These are phyloP conservation scores for Mythimna albipuncta DNA, from an alignment of 2,888 invertebrate genomes.

Conservation along the genomic window DNA sequence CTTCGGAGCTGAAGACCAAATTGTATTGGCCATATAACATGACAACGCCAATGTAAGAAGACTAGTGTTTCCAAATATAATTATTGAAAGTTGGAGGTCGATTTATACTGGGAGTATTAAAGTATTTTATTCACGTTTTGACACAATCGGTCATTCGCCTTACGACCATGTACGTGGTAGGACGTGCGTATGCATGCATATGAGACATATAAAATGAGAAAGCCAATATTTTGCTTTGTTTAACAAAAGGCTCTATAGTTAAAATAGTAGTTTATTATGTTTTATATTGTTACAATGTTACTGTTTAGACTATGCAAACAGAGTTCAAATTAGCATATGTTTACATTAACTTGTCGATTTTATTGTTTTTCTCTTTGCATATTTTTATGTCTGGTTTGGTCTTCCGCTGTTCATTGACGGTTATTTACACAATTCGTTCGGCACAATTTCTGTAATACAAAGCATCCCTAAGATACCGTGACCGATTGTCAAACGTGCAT, in stretches of 20 bases:
- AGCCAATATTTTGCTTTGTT: conserved; percentile 70
- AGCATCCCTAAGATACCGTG: neutral
- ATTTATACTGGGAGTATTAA: conserved; percentile 64
- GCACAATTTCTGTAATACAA: neutral
- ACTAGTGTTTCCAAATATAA: conserved; percentile 8
- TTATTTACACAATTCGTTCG: neutral
- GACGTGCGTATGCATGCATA: conserved; percentile 72
- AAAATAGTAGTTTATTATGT: conserved; percentile 61
- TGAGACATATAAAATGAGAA: conserved; percentile 69
- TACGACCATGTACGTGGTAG: conserved; percentile 61
- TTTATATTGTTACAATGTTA: conserved; percentile 57
- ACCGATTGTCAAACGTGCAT: neutral
- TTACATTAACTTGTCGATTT: conserved; percentile 36
- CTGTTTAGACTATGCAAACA: conserved; percentile 51
- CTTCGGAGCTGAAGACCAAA: conserved; percentile 61
- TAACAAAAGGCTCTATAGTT: conserved; percentile 57
- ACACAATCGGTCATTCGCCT: conserved; percentile 82
- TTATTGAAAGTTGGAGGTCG: conserved; percentile 51
- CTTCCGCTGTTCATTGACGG: conserved; percentile 17
- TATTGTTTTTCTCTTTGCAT: conserved; percentile 21
- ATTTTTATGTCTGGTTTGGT: conserved; percentile 28
- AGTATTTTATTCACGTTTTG: conserved; percentile 78
- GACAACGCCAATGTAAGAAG: conserved; percentile 36
- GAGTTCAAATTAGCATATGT: conserved; percentile 46
- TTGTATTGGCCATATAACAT: conserved; percentile 58